phyloP scores from a whole-genome alignment of 1,140 invertebrate species.

The Drosophila tani region DNA sequence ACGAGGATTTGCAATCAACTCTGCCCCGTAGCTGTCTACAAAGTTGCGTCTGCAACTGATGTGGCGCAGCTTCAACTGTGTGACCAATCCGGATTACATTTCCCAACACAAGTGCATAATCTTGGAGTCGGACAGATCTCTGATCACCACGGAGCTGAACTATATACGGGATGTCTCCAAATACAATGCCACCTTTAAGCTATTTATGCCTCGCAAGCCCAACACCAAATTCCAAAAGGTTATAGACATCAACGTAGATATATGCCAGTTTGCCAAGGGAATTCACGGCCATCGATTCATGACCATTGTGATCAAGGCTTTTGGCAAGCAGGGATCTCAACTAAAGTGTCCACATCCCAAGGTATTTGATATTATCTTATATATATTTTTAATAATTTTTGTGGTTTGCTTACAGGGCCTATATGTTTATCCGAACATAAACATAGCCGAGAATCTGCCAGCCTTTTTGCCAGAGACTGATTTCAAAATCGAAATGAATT shows the following conservation, averaged over 20 bases:
- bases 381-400: not conserved
- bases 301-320: slow-evolving; percentile 20
- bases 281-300: slow-evolving; percentile 31
- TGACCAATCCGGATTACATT: slow-evolving; percentile 9
- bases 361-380: not conserved
- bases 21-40: not conserved
- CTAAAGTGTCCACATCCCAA: slow-evolving; percentile 48
- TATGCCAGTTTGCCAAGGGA: slow-evolving; percentile 39
- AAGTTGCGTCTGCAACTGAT: slow-evolving; percentile 17
- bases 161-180: slow-evolving; percentile 9
- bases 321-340: slow-evolving; percentile 16
- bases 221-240: slow-evolving; percentile 31
- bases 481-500: slow-evolving; percentile 51
- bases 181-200: slow-evolving; percentile 40
- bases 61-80: slow-evolving; percentile 46
- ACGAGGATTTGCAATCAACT: not conserved
- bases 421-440: slow-evolving; percentile 47
- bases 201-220: slow-evolving; percentile 12
- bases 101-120: slow-evolving; percentile 36
- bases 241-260: slow-evolving; percentile 41
- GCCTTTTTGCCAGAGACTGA: slow-evolving; percentile 40
- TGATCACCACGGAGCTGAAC: slow-evolving; percentile 22
- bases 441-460: slow-evolving; percentile 40
- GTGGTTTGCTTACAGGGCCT: slow-evolving; percentile 26
- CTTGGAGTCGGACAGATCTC: slow-evolving; percentile 20